These are phyloP conservation scores for Tinea pellionella DNA, from an alignment of 2,888 invertebrate species.

Conservation along the genomic window DNA sequence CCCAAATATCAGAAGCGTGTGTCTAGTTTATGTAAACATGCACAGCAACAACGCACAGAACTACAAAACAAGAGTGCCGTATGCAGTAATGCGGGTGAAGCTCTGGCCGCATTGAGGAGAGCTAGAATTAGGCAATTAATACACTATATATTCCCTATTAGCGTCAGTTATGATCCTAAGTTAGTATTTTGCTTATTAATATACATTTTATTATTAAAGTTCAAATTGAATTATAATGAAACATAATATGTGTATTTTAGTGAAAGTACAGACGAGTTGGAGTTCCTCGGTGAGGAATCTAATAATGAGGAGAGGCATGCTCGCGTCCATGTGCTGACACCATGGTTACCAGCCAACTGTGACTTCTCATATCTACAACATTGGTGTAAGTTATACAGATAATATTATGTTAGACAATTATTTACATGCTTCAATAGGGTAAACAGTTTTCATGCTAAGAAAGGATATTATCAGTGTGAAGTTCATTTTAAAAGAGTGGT, in stretches of 20 bases:
- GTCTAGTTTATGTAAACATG: conserved; percentile 40
- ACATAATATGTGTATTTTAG: too few relatives aligned
- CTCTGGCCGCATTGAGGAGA: conserved; percentile 42
- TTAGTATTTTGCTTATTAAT: too few relatives aligned
- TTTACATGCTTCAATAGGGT: too few relatives aligned
- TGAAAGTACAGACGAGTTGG: conserved; percentile 84
- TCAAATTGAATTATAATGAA: too few relatives aligned
- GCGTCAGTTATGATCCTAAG: conserved; percentile 56
- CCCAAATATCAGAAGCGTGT: conserved; percentile 58
- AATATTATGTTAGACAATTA: too few relatives aligned
- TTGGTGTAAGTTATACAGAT: conserved; percentile 78
- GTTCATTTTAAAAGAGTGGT: too few relatives aligned
- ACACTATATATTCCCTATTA: conserved; percentile 61
- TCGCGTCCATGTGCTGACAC: conserved; percentile 79
- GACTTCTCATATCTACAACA: conserved; percentile 83
- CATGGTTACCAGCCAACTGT: conserved; percentile 84
- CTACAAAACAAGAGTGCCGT: conserved; percentile 37
- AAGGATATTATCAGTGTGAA: too few relatives aligned
- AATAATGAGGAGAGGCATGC: neutral
- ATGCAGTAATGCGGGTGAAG: conserved; percentile 40
- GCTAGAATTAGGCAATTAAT: conserved; percentile 53
- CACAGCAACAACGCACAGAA: conserved; percentile 38
- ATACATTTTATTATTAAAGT: too few relatives aligned
- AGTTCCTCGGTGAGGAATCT: conserved; percentile 67
- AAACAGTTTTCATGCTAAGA: too few relatives aligned